Conservation (phyloP, 2,888 invertebrate species). For the Noctua pronuba region DNA sequence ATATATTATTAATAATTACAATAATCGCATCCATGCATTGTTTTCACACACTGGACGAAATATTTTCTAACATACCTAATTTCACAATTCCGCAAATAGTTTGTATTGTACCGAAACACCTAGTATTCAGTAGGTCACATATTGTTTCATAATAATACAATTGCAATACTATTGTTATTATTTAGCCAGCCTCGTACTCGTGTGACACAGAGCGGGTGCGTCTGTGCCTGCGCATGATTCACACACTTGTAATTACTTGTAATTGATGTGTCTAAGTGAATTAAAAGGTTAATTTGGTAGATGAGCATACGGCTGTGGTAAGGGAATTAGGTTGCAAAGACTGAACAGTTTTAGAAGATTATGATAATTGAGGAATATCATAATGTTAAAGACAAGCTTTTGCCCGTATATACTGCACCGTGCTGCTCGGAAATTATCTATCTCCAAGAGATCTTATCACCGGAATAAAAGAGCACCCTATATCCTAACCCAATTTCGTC, state of each 20-base stretch:
- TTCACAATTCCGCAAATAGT: constrained; percentile 3
- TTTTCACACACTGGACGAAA: neutral
- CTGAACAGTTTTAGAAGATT: neutral
- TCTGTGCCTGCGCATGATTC: constrained; percentile 46
- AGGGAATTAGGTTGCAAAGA: constrained; percentile 14
- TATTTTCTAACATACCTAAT: neutral
- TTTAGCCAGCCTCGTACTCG: constrained; percentile 24
- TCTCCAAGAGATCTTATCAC: no score
- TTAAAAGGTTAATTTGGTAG: constrained; percentile 62
- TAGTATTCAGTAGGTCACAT: constrained; percentile 31
- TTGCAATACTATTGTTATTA: constrained; percentile 35
- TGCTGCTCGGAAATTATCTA: neutral
- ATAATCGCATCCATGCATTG: no score
- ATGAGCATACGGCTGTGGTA: constrained; percentile 23
- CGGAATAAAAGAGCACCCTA: neutral
- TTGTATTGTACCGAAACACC: neutral
- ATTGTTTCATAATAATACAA: constrained; percentile 25
- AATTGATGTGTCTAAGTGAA: constrained; percentile 64
- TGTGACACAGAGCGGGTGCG: neutral
- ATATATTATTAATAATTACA: neutral
- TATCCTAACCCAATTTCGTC: neutral
- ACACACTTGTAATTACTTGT: constrained; percentile 49
- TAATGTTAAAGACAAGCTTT: neutral
- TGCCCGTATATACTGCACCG: neutral
- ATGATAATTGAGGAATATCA: neutral